A percentile compares a stretch with the other conserved stretches of the same genome.
Conservation (phyloP, 2,888 invertebrate species). For the Fragum whitleyi region DNA sequence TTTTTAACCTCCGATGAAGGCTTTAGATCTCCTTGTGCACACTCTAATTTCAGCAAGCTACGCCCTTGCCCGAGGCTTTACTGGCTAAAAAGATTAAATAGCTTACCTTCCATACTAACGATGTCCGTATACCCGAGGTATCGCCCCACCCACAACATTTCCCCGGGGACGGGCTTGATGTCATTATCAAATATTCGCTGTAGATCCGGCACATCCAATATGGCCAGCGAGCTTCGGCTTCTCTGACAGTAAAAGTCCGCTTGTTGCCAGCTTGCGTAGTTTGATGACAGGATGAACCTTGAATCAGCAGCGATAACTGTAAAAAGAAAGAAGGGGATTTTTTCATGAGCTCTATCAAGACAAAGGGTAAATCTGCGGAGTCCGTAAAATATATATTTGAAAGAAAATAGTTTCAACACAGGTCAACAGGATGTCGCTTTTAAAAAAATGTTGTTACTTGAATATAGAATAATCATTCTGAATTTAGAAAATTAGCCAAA, state of each 20-base stretch:
- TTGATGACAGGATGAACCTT: conserved; percentile 40
- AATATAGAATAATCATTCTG: no score
- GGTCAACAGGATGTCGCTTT: no score
- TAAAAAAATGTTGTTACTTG: no score
- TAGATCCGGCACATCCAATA: conserved; percentile 43
- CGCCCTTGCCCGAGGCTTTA: no score
- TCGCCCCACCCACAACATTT: conserved; percentile 58
- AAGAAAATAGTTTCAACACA: no score
- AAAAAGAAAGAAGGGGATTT: conserved; percentile 14
- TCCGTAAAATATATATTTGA: no score
- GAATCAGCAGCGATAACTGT: conserved; percentile 30
- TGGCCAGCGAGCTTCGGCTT: conserved; percentile 42
- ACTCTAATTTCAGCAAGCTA: no score
- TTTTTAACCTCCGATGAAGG: no score
- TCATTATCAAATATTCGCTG: conserved; percentile 41
- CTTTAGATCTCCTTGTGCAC: no score
- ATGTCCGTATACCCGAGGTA: conserved; percentile 48
- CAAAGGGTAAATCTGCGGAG: no score
- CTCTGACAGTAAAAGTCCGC: conserved; percentile 37
- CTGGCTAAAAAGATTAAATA: not conserved
- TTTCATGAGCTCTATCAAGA: no score
- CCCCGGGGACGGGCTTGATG: conserved; percentile 35
- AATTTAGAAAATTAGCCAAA: no score
- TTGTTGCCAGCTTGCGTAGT: conserved; percentile 36
- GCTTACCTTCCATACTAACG: conserved; percentile 57